These are phyloP conservation scores for Drosophila prosaltans DNA, from an alignment of 1,140 invertebrate genomes.

Conservation along the genomic window DNA sequence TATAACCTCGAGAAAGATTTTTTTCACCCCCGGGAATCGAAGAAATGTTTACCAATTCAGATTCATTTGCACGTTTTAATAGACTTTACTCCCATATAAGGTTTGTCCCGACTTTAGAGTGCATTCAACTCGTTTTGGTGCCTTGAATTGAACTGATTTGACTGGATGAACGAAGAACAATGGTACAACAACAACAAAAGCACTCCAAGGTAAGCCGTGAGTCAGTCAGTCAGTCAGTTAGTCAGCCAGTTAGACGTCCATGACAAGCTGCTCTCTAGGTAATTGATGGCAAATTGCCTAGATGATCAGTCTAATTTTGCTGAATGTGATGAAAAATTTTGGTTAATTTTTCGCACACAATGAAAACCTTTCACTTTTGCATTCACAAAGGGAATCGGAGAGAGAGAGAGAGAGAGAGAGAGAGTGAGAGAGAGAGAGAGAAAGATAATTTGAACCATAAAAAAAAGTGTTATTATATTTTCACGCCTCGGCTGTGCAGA, in stretches of 20 bases:
- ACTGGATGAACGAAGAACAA: neutral
- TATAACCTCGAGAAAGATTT: too few relatives aligned
- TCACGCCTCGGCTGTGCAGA: slow-evolving; percentile 69
- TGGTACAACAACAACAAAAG: slow-evolving; percentile 12
- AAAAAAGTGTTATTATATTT: slow-evolving; percentile 80
- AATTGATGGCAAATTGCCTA: slow-evolving; percentile 25
- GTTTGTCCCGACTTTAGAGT: slow-evolving; percentile 28
- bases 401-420: neutral
- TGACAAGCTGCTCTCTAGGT: slow-evolving; percentile 5
- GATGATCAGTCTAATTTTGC: slow-evolving; percentile 73
- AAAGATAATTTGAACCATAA: slow-evolving; percentile 63
- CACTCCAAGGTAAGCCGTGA: neutral
- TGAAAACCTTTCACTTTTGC: slow-evolving; percentile 59
- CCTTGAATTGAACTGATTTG: slow-evolving; percentile 1
- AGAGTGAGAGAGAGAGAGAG: slow-evolving; percentile 10
- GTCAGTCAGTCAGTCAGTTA: neutral
- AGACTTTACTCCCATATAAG: slow-evolving; percentile 3
- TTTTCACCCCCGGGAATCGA: too few relatives aligned
- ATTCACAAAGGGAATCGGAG: too few relatives aligned
- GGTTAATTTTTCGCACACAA: slow-evolving; percentile 57
- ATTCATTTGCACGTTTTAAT: neutral
- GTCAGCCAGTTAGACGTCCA: neutral
- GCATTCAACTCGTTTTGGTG: slow-evolving; percentile 44
- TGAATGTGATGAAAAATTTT: slow-evolving; percentile 50
- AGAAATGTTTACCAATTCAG: too few relatives aligned